These are phyloP conservation scores for Hippocampus kuda DNA, from an alignment of 2,797 vertebrate species.

Conservation along the genomic window DNA sequence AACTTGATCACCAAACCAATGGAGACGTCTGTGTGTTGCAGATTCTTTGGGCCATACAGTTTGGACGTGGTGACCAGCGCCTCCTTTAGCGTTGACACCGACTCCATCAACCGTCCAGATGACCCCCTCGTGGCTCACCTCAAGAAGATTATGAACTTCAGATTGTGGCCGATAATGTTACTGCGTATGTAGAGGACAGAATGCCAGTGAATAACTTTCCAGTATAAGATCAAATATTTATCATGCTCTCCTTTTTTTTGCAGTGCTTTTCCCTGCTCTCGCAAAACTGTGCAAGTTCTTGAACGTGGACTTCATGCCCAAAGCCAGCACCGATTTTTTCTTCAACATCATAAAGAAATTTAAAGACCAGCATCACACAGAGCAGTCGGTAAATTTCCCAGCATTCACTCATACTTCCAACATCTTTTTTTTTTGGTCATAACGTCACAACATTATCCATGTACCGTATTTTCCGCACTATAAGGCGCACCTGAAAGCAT, in stretches of 20 bases:
- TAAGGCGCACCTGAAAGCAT: too few relatives aligned
- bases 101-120: constrained; percentile 72
- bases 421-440: not conserved
- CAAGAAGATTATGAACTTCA: constrained; percentile 64
- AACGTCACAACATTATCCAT: not conserved
- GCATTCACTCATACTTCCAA: too few relatives aligned
- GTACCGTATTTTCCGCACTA: too few relatives aligned
- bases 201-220: not conserved
- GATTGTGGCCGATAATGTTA: constrained; percentile 33
- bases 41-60: constrained; percentile 68
- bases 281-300: constrained; percentile 42
- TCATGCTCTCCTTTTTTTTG: constrained; percentile 14
- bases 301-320: constrained; percentile 45
- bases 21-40: constrained; percentile 25
- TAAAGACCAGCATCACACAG: constrained; percentile 54
- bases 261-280: constrained; percentile 63
- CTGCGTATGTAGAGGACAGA: constrained; percentile 33
- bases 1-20: too few relatives aligned
- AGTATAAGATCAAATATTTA: not conserved
- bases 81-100: constrained; percentile 71
- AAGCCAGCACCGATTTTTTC: constrained; percentile 52
- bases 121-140: constrained; percentile 64
- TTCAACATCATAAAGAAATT: constrained; percentile 52
- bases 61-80: constrained; percentile 73
- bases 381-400: constrained; percentile 29